Evolutionary conservation across 2,888 invertebrate species (phyloP), one percentile per base, ranked within the genome.

Genomic region (Diploptera punctata): DNA sequence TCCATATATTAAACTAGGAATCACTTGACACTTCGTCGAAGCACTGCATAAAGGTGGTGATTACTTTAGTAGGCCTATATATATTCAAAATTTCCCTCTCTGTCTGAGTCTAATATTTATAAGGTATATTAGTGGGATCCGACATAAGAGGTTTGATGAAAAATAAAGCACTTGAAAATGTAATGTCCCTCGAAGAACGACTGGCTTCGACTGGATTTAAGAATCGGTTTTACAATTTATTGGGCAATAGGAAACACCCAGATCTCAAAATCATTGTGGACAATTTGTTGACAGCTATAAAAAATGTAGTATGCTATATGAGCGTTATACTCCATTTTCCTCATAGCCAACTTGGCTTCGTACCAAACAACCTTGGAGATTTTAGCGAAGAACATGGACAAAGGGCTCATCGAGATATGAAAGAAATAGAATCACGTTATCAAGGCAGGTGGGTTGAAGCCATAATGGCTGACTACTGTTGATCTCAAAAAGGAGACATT

Each of bases 211-310:
- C n/a, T n/a, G n/a, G n/a, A n/a, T n/a, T n/a, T n/a, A n/a, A n/a
- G n/a, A n/a, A n/a, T n/a, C n/a, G n/a, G n/a, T n/a, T n/a, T n/a
- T n/a, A n/a, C n/a, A n/a, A n/a, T n/a, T n/a, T n/a, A n/a, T n/a
- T n/a, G n/a, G n/a, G n/a, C n/a, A 52, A 52, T 52, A 52, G 21
- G 52, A 52, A 52, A 52, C 52, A 52, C 19, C 10, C 52, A 52
- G 52, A 52, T 52, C 21, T 21, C 52, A 52, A 52, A 18, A 52
- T 4, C 52, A 52, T 52, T 19, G 52, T 52, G 21, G 10, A 52
- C n/a, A 52, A 19, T 52, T 13, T 52, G 7, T 52, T 52, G 52
- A 18, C 10, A 3, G 10, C 52, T 52, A 52, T 13, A 21, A 52
- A n/a, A 7, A 4, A 52, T 21, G n/a, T 19, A 52, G 52, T 18